Evolutionary conservation across 2,797 vertebrate genomes (phyloP).

Genomic region (Pelodytes ibericus): DNA sequence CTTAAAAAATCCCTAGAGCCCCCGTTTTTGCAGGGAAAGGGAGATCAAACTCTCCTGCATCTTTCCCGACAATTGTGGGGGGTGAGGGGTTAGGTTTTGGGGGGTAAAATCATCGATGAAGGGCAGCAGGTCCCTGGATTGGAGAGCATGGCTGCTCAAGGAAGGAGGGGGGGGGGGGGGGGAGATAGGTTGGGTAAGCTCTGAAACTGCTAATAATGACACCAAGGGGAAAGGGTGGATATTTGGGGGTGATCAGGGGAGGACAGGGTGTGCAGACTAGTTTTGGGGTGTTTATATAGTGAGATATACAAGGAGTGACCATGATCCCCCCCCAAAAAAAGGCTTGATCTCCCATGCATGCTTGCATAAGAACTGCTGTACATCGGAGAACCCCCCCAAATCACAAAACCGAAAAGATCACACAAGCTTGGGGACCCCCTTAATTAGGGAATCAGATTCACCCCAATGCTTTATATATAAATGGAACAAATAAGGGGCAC

Average conservation of each 20-base stretch:
- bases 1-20: slow-evolving; percentile 74
- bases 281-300: background rate
- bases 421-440: background rate
- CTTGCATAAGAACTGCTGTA: background rate
- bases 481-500: background rate
- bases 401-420: background rate
- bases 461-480: background rate
- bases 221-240: background rate
- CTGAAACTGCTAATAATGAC: slow-evolving; percentile 64
- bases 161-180: slow-evolving; percentile 59
- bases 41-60: slow-evolving; percentile 64
- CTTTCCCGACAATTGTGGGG: slow-evolving; percentile 85
- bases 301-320: no score
- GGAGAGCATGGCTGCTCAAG: slow-evolving; percentile 56
- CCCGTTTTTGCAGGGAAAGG: slow-evolving; percentile 64
- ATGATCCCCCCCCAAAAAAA: background rate
- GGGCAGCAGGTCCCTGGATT: background rate
- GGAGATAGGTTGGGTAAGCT: slow-evolving; percentile 58
- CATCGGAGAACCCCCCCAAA: slow-evolving; percentile 48
- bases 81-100: slow-evolving; percentile 20
- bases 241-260: background rate
- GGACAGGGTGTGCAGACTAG: background rate
- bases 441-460: background rate
- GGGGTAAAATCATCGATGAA: slow-evolving; percentile 41
- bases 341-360: background rate